A percentile compares a stretch with the other conserved stretches of the same genome.
These are phyloP conservation scores for Silurus lanzhouensis DNA, from an alignment of 2,797 vertebrate genomes.

Conservation along the genomic window DNA sequence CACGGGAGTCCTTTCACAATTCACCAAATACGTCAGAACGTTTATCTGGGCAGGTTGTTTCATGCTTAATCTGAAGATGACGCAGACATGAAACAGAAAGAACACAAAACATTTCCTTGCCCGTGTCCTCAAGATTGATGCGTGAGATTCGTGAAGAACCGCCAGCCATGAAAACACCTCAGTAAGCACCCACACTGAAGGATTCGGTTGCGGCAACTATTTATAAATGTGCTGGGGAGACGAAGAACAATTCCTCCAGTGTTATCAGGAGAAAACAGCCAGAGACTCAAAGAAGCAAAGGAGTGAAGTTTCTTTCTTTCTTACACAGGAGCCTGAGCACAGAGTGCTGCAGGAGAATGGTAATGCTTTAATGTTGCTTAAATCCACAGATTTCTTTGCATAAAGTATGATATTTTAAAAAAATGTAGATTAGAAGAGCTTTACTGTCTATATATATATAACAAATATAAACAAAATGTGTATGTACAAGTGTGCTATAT, in stretches of 20 bases:
- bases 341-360: not conserved
- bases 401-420: not conserved
- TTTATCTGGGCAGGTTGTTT: not conserved
- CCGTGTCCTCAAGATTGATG: not conserved
- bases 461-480: too few species aligned
- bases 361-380: not conserved
- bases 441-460: too few species aligned
- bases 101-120: not conserved
- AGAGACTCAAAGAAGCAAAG: constrained; percentile 53
- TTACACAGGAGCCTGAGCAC: not conserved
- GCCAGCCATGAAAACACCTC: constrained; percentile 57
- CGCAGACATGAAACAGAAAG: not conserved
- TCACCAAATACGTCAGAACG: too few species aligned
- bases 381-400: not conserved
- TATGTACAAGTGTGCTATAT: too few species aligned
- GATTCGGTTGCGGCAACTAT: constrained; percentile 62
- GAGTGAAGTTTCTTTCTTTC: constrained; percentile 42
- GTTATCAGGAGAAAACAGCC: constrained; percentile 73
- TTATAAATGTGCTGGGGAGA: constrained; percentile 65
- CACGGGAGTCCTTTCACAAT: not conserved
- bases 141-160: constrained; percentile 38
- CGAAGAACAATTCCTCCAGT: constrained; percentile 67
- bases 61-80: not conserved
- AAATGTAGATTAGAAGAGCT: not conserved
- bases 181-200: constrained; percentile 55